Conservation (phyloP, 2,113 vertebrate species). For the Notiomystis cincta region DNA sequence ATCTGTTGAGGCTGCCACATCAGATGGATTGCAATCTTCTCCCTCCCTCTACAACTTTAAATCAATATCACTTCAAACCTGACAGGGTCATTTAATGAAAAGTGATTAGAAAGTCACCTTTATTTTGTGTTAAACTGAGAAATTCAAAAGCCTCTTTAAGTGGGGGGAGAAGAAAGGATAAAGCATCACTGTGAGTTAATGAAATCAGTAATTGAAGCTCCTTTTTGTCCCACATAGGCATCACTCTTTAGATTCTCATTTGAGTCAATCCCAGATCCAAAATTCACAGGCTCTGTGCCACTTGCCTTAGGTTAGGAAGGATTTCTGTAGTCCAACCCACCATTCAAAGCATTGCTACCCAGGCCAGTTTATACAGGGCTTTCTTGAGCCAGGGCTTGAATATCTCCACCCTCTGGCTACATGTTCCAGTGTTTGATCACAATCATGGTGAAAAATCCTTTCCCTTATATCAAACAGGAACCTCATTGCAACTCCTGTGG, state of each 20-base stretch:
- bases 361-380: background rate
- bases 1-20: conserved; percentile 2
- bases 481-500: background rate
- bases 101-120: conserved; percentile 24
- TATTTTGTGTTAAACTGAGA: background rate
- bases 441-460: background rate
- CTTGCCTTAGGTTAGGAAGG: background rate
- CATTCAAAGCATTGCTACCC: background rate
- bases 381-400: background rate
- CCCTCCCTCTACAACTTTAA: background rate
- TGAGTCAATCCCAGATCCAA: background rate
- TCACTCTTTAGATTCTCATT: background rate
- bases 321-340: background rate
- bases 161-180: background rate
- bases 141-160: conserved; percentile 7
- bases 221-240: background rate
- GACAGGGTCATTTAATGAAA: conserved; percentile 3
- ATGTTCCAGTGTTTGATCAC: background rate
- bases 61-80: conserved; percentile 16
- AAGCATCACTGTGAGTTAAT: background rate
- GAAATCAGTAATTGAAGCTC: background rate
- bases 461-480: background rate
- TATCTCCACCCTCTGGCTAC: background rate
- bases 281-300: background rate
- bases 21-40: background rate